Conservation (phyloP, 2,888 invertebrate genomes). For the Nephrotoma appendiculata region DNA sequence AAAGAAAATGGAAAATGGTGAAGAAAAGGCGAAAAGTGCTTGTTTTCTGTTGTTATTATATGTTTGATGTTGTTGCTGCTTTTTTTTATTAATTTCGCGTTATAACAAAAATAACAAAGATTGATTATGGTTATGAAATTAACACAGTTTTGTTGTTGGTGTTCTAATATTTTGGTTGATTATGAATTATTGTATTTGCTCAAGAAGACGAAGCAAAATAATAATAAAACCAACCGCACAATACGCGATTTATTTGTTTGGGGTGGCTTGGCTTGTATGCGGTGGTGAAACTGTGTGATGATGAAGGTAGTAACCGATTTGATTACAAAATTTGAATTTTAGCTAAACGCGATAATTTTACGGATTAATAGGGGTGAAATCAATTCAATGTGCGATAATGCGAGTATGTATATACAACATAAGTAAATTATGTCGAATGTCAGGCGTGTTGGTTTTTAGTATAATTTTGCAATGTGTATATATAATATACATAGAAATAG, state of each 20-base stretch:
- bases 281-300: not conserved
- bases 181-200: not conserved
- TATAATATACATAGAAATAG: too few species aligned
- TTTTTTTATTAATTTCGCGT: not conserved
- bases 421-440: too few species aligned
- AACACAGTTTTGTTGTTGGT: not conserved
- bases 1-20: not conserved
- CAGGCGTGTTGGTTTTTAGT: too few species aligned
- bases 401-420: too few species aligned
- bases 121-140: not conserved
- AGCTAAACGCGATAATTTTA: not conserved
- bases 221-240: not conserved
- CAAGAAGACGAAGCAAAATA: not conserved
- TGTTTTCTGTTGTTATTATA: not conserved
- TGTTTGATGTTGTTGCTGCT: not conserved
- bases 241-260: not conserved
- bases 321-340: not conserved
- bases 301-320: not conserved
- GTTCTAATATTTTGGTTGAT: not conserved
- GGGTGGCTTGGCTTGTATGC: not conserved
- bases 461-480: too few species aligned
- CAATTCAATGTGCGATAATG: not conserved
- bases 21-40: not conserved
- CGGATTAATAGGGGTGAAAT: not conserved
- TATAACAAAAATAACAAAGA: not conserved